Evolutionary conservation across 2,888 invertebrate genomes (phyloP).

Genomic region (Drosophila helvetica): DNA sequence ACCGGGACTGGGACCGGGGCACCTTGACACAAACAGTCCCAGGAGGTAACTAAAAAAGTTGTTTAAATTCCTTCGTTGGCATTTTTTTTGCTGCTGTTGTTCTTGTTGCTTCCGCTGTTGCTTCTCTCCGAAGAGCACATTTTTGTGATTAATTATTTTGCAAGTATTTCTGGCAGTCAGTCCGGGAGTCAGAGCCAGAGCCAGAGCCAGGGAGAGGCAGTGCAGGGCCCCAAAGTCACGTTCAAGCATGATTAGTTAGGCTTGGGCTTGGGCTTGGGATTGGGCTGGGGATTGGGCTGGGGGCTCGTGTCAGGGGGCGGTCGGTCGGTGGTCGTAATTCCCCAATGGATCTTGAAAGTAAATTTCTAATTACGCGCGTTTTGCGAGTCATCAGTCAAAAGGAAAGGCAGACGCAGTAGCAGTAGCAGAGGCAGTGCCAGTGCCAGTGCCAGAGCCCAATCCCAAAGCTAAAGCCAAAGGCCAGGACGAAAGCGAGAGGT

Average conservation of each 20-base stretch:
- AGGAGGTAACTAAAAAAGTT: constrained; percentile 76
- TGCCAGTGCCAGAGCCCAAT: too few species aligned
- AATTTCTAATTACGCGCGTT: constrained; percentile 79
- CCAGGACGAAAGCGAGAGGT: background rate
- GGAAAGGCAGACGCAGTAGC: constrained; percentile 40
- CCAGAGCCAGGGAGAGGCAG: too few species aligned
- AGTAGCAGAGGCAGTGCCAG: too few species aligned
- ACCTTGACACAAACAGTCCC: constrained; percentile 63
- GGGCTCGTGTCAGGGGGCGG: constrained; percentile 23
- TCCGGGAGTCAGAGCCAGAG: constrained; percentile 2
- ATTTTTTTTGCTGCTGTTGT: constrained; percentile 36
- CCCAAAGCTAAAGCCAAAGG: background rate
- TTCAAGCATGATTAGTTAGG: constrained; percentile 79
- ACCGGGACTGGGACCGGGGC: constrained; percentile 12
- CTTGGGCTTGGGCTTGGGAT: constrained; percentile 30
- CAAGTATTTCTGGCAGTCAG: constrained; percentile 60
- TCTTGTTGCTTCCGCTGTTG: constrained; percentile 2
- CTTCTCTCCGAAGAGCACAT: constrained; percentile 43
- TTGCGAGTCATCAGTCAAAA: constrained; percentile 80
- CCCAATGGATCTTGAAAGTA: constrained; percentile 80
- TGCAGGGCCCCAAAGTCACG: constrained; percentile 66
- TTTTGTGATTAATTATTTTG: constrained; percentile 81
- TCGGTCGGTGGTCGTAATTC: constrained; percentile 66
- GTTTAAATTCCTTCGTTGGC: constrained; percentile 68
- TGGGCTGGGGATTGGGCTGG: constrained; percentile 2